These are phyloP conservation scores for Drosophila seguyi DNA, from an alignment of 1,140 invertebrate species.

Conservation along the genomic window DNA sequence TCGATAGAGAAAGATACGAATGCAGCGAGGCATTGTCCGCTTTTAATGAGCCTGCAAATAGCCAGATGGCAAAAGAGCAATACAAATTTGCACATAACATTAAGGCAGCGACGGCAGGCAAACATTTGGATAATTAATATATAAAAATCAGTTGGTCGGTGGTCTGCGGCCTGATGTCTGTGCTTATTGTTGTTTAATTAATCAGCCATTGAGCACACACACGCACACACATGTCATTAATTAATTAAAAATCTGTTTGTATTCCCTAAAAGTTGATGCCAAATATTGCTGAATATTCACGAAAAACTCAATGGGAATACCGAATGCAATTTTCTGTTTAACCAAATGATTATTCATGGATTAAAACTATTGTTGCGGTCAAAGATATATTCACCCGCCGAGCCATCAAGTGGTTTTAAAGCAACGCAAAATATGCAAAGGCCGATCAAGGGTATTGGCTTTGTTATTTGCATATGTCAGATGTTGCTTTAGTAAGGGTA, in stretches of 20 bases:
- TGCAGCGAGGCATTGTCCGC: slow-evolving; percentile 12
- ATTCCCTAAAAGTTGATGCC: slow-evolving; percentile 25
- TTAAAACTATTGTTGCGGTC: slow-evolving; percentile 34
- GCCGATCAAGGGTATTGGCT: slow-evolving; percentile 17
- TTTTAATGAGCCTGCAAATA: slow-evolving; percentile 70
- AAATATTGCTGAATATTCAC: slow-evolving; percentile 23
- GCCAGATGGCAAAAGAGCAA: slow-evolving; percentile 12
- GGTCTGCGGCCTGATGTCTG: slow-evolving; percentile 31
- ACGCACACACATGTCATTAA: slow-evolving; percentile 47
- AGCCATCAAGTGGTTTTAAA: slow-evolving; percentile 5
- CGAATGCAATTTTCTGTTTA: slow-evolving; percentile 29
- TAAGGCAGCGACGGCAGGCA: slow-evolving; percentile 35
- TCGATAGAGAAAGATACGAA: neutral
- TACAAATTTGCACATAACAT: slow-evolving; percentile 42
- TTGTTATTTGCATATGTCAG: slow-evolving; percentile 29
- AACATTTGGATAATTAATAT: slow-evolving; percentile 73
- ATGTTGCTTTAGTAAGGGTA: slow-evolving; percentile 13
- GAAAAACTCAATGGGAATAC: slow-evolving; percentile 23
- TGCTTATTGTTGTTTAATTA: slow-evolving; percentile 71
- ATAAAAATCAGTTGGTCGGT: slow-evolving; percentile 55
- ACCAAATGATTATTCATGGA: slow-evolving; percentile 35
- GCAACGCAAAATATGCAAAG: slow-evolving; percentile 6
- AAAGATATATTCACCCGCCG: slow-evolving; percentile 4
- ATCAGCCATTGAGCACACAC: slow-evolving; percentile 49
- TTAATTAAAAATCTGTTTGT: slow-evolving; percentile 69